Base-by-base conservation (phyloP, 2,888 invertebrate genomes). In the Spodoptera exigua region DNA sequence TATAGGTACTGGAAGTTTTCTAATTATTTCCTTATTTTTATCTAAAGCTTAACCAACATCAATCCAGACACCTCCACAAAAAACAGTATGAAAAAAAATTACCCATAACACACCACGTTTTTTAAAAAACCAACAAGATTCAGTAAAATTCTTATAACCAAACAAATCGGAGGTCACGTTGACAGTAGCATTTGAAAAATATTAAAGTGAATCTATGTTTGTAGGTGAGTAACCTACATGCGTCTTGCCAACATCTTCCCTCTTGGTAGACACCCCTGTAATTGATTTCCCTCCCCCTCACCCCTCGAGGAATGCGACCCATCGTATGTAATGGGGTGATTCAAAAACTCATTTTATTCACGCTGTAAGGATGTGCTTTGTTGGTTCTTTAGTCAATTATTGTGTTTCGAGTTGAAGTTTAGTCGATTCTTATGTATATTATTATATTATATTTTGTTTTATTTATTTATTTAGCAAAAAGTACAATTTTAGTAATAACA, bases 251-350 rank as follows among this genome's bases (percentile, higher is more conserved):
- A 65, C 56, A 61, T 64, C 58, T 64, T 57, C 51, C 27, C 59
- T 52, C 58, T 52, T 51, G 56, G 34, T 27, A 41, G 2, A 53
- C 66, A 68, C 73, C 73, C 79, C 78, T 62, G 78, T 88, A 87
- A 88, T 88, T 86, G 88, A 87, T 88, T 85, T 74, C 80, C 83
- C 67, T 84, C 87, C 83, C 72, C 27, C 59, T 83, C 67, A 84
- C 87, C 83, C 72, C 27, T 58, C 44, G 16, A 72, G 82, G 87
- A 84, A 86, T 86, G 83, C 82, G 72, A 74, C 77, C 79, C 74
- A 69, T 71, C 78, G 70, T 81, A 74, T 78, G 77, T 80, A 82
- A 78, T 78, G 78, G 82, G 80, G 79, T 75, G 83, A 78, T 83
- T 81, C 77, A 78, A 82, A 87, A 85, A 85, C 84, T 86, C 86